Base-by-base conservation (phyloP, 2,888 invertebrate species). In the Acholoe squamosa region DNA sequence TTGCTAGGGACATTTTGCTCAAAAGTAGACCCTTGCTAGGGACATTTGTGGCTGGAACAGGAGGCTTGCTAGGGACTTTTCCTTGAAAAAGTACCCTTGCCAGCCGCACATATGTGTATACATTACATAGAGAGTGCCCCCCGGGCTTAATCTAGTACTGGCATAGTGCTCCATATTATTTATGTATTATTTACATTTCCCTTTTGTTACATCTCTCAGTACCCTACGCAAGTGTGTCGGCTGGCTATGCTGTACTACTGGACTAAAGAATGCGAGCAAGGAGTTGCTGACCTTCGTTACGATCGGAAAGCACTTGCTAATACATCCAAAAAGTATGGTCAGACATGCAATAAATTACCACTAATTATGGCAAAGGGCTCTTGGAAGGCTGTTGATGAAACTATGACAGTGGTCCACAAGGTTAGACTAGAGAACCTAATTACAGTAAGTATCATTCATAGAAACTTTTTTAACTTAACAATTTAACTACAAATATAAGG, bases 211-310 rank as follows among this genome's bases (percentile, higher is more conserved):
- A 43, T 43, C 16, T 31, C 31, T 19, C 93, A 96, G 95, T 96
- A 95, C 92, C 95, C 95, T 84, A 93, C 95, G 22, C 96, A 96
- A 93, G 94, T 96, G 25, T 96, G 96, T 92, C 92, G 94, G 7
- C 93, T 95, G 92, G 95, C 95, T 25, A 93, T 96, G 94, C 92
- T 95, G 88, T 95, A 94, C 91, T 94, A 94, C 92, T 96, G 96
- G 96, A 95, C 95, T 12, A 93, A 93, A 90, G 96, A 96, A 91
- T 95, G 95, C 93, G 96, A 96, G 90, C 92, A 93, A 84, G 95
- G 95, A 56, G 94, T 95, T 22, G 91, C 93, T 14, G 96, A 96
- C 90, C 93, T 95, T 34, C 94, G 94, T 77, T 94, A 94, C 92
- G 96, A 96, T 91, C 93, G 95, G 54, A 95, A 95, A 91, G 95